These are phyloP conservation scores for Tyto alba DNA, from an alignment of 2,113 vertebrate species.

Conservation along the genomic window DNA sequence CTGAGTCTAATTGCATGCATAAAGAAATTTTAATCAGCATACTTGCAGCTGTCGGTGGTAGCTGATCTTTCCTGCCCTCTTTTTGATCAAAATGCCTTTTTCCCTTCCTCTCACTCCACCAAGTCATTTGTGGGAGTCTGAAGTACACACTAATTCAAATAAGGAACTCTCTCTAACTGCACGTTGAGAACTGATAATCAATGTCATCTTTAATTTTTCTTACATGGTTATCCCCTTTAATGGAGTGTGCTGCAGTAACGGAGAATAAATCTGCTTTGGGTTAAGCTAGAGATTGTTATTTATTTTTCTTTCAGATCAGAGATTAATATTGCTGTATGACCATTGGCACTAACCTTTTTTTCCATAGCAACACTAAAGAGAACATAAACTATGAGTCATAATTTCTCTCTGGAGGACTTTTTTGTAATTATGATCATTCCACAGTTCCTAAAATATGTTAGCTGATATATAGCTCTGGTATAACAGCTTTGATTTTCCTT, in stretches of 20 bases:
- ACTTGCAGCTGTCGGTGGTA: not conserved
- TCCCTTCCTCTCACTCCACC: not conserved
- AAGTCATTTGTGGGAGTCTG: not conserved
- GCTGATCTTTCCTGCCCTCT: not conserved
- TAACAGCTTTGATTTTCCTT: conserved; percentile 51
- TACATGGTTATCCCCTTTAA: conserved; percentile 3
- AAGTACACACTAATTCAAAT: not conserved
- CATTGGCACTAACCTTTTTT: conserved; percentile 52
- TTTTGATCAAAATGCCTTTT: not conserved
- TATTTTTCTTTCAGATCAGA: conserved; percentile 61
- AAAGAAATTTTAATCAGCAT: conserved; percentile 10
- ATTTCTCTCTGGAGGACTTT: conserved; percentile 57
- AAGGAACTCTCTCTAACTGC: not conserved
- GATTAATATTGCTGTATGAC: conserved; percentile 46
- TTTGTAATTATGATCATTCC: conserved; percentile 70
- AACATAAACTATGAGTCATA: conserved; percentile 70
- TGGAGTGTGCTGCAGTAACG: not conserved
- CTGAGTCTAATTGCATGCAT: not conserved
- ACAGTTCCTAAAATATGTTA: conserved; percentile 64
- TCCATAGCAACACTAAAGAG: conserved; percentile 68
- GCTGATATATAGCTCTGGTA: conserved; percentile 54
- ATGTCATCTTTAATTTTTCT: conserved; percentile 23
- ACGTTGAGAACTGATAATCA: conserved; percentile 17
- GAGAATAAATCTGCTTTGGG: conserved; percentile 42
- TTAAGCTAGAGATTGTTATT: conserved; percentile 53